phyloP scores from a whole-genome alignment of 35 echinoderm and acorn worm species.

The Hemicentrotus pulcherrimus region DNA sequence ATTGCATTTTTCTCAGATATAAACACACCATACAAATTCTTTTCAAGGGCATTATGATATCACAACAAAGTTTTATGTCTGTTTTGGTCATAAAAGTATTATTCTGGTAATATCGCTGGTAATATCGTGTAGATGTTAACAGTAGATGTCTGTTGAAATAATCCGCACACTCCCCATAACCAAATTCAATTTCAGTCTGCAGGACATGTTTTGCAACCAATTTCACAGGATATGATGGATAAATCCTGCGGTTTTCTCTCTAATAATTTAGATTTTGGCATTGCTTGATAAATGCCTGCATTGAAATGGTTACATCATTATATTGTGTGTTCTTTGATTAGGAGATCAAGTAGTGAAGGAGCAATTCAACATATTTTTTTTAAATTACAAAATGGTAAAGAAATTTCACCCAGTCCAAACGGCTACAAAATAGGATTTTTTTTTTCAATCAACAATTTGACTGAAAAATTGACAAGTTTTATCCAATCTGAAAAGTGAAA shows the following conservation, averaged over 20 bases:
- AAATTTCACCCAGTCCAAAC: no score
- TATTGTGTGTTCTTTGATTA: no score
- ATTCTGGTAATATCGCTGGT: not conserved
- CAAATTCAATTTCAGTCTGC: not conserved
- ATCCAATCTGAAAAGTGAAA: no score
- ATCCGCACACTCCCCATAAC: not conserved
- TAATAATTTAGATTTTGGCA: not conserved
- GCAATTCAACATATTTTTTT: no score
- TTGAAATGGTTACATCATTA: not conserved
- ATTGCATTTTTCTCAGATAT: not conserved
- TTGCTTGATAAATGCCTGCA: not conserved
- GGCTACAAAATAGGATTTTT: no score
- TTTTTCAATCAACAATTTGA: no score
- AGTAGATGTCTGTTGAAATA: not conserved
- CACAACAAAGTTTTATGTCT: slow-evolving; percentile 13
- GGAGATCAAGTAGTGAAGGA: no score
- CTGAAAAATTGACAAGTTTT: no score
- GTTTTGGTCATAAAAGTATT: not conserved
- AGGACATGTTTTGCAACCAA: not conserved
- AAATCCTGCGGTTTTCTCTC: not conserved
- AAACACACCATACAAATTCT: not conserved
- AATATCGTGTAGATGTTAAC: not conserved
- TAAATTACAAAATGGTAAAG: no score
- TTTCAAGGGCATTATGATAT: not conserved
- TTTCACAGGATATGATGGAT: not conserved